Base-by-base conservation (phyloP, 2,113 vertebrate species). In the Reinhardtius hippoglossoides region DNA sequence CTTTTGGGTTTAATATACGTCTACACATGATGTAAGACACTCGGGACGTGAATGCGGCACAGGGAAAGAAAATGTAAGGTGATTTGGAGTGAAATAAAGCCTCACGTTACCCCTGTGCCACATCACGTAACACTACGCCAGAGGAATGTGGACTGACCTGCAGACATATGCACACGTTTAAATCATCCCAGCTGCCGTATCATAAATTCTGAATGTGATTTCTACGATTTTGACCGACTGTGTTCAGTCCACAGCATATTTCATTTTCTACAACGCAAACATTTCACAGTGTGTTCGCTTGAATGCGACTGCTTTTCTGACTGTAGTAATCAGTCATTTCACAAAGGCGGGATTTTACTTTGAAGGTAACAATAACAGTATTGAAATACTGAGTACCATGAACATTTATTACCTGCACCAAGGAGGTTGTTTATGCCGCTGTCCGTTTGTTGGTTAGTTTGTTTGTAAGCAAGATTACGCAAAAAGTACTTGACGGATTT, bases 81-180 rank as follows among this genome's bases (percentile, higher is more conserved):
- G 2, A 26, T 76, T 35, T 71, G 59, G 24, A 35, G 60, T 27
- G 58, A 74, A 64, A 57, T 78, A n/a, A 61, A 72, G 56, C 54
- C 2, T 16, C 27, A 1, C 10, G 16, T 23, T 60, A 18, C 27
- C 14, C 3, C 10, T 58, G 20, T 52, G 71, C 59, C 66, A 69
- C 31, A 1, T 68, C 58, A 82, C 31, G 3, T 55, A 24, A 31
- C 54, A 31, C 46, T 57, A 40, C 58, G 23, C 59, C 31, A 66
- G 21, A 88, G 67, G 80, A 88, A 87, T 74, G 71, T 62, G 71
- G 26, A 31, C 71, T 62, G 67, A 87, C 59, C 68, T 70, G 68
- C 63, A 72, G 42, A 62, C 52, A 15, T 16, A 44, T 44, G 68
- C 60, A 37, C 76, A 81, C 66, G 72, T 71, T 71, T 54, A 79